Base-by-base conservation (phyloP, 2,888 invertebrate genomes). In the Melinaea menophilus region DNA sequence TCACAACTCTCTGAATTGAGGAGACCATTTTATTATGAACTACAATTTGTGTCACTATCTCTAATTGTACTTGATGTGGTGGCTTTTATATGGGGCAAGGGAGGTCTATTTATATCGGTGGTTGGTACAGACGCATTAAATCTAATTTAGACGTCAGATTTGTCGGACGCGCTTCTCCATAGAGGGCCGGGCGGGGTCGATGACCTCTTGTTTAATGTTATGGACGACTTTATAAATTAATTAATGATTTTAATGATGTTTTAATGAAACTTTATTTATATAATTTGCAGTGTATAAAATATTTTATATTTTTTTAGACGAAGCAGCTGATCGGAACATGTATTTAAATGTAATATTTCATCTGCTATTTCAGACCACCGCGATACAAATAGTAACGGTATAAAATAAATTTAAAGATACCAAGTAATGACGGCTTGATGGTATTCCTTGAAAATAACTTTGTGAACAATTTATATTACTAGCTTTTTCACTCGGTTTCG, bases 121-220 rank as follows among this genome's bases (percentile, higher is more conserved):
- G 68, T 74, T 76, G 79, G 79, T 79, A 79, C 86, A 85, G 88
- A 86, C 89, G 88, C 80, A 89, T 90, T 90, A 90, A 90, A 90
- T 90, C 90, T 89, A 90, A 90, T 90, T 90, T 90, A 90, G 88
- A 88, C 88, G 83, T 89, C 86, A 86, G 90, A 89, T 89, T 89
- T 88, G 87, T 88, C 83, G 82, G 84, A 79, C 75, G 84, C 78
- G 76, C 75, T 78, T 76, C 76, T 75, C 72, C 73, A 72, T 71
- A 75, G 77, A 78, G 82, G 84, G 85, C 81, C 79, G 78, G 85
- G 89, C 79, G 78, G 85, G 89, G 89, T 88, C 86, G 87, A 82
- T 83, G 88, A 90, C 88, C 90, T 84, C 79, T 31, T 51, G 22
- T 31, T 31, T 48, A 48, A 13, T 48, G 48, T 48, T 48, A 51